phyloP scores from a whole-genome alignment of 2,113 vertebrate genomes.

The Nannobrachium achirus region DNA sequence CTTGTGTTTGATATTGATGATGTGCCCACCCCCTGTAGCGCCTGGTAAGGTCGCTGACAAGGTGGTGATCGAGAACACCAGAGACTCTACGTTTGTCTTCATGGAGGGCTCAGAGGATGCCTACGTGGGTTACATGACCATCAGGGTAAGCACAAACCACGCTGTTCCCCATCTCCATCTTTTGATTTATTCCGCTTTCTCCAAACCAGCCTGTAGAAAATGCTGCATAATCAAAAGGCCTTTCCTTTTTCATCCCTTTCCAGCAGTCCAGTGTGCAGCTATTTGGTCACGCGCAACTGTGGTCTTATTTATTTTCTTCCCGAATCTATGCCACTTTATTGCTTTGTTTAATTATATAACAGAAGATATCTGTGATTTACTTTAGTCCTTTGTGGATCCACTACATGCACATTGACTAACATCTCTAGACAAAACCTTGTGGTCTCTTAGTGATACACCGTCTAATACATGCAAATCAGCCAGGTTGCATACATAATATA shows the following conservation, averaged over 20 bases:
- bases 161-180: background rate
- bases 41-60: constrained; percentile 91
- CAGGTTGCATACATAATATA: too few relatives aligned
- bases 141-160: constrained; percentile 85
- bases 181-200: background rate
- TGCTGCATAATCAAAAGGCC: background rate
- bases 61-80: constrained; percentile 97
- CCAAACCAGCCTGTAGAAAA: background rate
- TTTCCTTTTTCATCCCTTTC: background rate
- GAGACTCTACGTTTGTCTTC: constrained; percentile 99
- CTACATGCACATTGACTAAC: background rate
- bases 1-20: constrained; percentile 33
- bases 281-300: background rate
- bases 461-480: too few relatives aligned
- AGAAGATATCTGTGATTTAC: background rate
- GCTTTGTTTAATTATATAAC: background rate
- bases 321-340: too few relatives aligned
- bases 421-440: background rate
- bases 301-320: too few relatives aligned
- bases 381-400: background rate
- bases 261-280: background rate
- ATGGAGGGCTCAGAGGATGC: constrained; percentile 99
- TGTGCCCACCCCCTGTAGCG: constrained; percentile 77
- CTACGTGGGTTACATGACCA: constrained; percentile 99
- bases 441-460: too few relatives aligned